Conservation (phyloP, 2,797 vertebrate species). For the Rhadinocentrus ornatus region DNA sequence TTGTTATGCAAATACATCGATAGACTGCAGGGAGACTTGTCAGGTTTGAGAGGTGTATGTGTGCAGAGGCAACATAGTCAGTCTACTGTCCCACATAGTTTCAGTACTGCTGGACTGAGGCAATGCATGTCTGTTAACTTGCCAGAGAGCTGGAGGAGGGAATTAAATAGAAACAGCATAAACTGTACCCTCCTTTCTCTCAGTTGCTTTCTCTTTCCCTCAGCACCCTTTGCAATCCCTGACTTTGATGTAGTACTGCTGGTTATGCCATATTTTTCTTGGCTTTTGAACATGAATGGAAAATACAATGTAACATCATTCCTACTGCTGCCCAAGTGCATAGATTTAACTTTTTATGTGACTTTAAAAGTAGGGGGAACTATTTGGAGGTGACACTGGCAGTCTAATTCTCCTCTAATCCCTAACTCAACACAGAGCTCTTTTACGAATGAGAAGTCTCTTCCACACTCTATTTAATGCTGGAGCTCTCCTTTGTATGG, state of each 20-base stretch:
- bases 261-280: slow-evolving; percentile 90
- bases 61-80: slow-evolving; percentile 55
- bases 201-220: slow-evolving; percentile 50
- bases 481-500: slow-evolving; percentile 56
- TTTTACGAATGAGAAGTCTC: slow-evolving; percentile 68
- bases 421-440: slow-evolving; percentile 76
- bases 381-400: slow-evolving; percentile 77
- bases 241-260: slow-evolving; percentile 86
- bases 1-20: slow-evolving; percentile 79
- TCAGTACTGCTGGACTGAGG: slow-evolving; percentile 47
- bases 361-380: slow-evolving; percentile 75
- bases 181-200: slow-evolving; percentile 48
- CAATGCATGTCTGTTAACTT: slow-evolving; percentile 72
- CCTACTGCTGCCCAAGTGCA: slow-evolving; percentile 74
- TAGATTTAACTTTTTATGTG: slow-evolving; percentile 72
- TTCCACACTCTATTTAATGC: slow-evolving; percentile 63
- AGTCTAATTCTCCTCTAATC: slow-evolving; percentile 76
- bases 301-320: slow-evolving; percentile 86
- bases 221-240: slow-evolving; percentile 53
- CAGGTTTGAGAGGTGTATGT: slow-evolving; percentile 55
- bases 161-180: slow-evolving; percentile 75
- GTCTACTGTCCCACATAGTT: slow-evolving; percentile 50
- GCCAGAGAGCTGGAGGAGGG: slow-evolving; percentile 80
- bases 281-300: slow-evolving; percentile 81
- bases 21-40: slow-evolving; percentile 70